These are phyloP conservation scores for Meta bourneti DNA, from an alignment of 2,888 invertebrate species.

Conservation along the genomic window DNA sequence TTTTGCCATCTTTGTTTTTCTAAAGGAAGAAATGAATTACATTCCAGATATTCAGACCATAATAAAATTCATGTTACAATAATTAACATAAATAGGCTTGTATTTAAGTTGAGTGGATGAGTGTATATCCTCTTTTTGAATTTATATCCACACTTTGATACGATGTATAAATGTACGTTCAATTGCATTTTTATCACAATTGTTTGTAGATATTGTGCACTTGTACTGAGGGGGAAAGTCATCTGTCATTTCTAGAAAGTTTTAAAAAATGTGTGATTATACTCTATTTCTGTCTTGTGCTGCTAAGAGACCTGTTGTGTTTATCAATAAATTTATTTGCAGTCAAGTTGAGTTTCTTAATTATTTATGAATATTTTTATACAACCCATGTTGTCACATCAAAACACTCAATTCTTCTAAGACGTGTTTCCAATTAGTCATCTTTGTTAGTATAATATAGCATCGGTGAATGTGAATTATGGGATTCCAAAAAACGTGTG, in stretches of 20 bases:
- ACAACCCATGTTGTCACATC: no score
- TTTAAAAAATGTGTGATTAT: not conserved
- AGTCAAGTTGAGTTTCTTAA: not conserved
- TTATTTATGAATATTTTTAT: no score
- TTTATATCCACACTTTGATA: not conserved
- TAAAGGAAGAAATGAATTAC: no score
- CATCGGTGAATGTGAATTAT: no score
- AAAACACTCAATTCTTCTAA: no score
- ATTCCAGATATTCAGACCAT: not conserved
- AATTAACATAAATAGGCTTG: not conserved
- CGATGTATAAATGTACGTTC: not conserved
- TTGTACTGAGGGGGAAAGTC: not conserved
- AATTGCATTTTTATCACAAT: not conserved
- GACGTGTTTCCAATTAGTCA: no score
- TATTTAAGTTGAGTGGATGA: not conserved
- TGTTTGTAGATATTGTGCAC: not conserved
- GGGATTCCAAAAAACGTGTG: no score
- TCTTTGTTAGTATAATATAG: no score
- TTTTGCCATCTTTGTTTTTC: not conserved
- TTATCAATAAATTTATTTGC: constrained; percentile 71
- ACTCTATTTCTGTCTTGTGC: constrained; percentile 54
- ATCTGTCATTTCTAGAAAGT: not conserved
- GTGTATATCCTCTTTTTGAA: not conserved
- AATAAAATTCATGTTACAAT: not conserved
- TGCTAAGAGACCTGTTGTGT: constrained; percentile 66